A percentile compares a stretch with the other conserved stretches of the same genome.
phyloP scores from a whole-genome alignment of 2,797 vertebrate species.

The Peromyscus melanophrys region DNA sequence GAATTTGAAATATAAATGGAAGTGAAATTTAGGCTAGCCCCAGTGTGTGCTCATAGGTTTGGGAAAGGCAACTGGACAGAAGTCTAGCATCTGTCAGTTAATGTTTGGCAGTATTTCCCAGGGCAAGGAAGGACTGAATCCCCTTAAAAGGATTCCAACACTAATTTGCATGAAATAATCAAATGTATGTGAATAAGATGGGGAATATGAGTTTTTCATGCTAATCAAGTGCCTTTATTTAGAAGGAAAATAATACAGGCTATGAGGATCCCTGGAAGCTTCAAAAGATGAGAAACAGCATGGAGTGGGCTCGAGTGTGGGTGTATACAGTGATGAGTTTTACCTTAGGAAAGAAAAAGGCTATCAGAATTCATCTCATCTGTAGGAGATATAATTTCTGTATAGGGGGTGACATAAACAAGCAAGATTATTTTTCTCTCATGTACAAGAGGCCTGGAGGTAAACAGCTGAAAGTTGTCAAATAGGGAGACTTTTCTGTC shows the following conservation, averaged over 20 bases:
- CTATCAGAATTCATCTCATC: background rate
- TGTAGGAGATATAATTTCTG: constrained; percentile 26
- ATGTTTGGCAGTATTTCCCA: background rate
- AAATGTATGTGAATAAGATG: background rate
- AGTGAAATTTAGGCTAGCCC: background rate
- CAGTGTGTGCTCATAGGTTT: background rate
- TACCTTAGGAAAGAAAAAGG: background rate
- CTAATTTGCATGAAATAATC: background rate
- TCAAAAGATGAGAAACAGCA: background rate
- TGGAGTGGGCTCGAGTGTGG: background rate
- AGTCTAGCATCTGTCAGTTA: background rate
- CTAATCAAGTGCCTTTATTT: background rate
- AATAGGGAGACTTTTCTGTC: background rate
- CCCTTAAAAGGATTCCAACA: background rate
- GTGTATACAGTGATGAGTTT: background rate
- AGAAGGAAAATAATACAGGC: background rate
- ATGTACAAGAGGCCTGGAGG: background rate
- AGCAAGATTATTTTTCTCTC: background rate
- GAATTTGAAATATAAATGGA: background rate
- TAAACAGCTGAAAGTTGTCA: background rate
- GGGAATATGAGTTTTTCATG: background rate
- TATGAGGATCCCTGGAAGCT: background rate
- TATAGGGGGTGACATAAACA: background rate
- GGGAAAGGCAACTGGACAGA: background rate
- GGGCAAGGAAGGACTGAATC: background rate